Percentiles rank a stretch among this genome's conserved stretches.
Conservation (phyloP, 2,797 vertebrate genomes). For the Sebastes baramenuke region DNA sequence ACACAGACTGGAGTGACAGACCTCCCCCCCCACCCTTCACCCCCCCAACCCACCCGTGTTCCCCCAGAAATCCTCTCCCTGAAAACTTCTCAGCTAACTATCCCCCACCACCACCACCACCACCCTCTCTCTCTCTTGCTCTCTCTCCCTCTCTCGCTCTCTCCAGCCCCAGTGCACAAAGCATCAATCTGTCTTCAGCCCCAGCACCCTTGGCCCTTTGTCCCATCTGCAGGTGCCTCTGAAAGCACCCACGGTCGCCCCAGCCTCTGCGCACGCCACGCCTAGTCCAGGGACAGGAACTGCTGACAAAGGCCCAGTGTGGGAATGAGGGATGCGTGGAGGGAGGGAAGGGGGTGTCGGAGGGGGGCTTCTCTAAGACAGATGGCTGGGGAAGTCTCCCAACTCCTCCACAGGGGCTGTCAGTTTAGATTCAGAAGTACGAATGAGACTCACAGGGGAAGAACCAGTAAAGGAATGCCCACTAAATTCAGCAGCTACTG, state of each 20-base stretch:
- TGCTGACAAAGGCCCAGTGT: conserved; percentile 92
- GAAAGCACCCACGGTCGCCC: conserved; percentile 92
- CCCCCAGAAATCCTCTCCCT: conserved; percentile 77
- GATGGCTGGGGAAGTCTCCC: conserved; percentile 88
- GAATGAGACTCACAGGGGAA: conserved; percentile 66
- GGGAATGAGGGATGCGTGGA: conserved; percentile 88
- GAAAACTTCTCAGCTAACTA: conserved; percentile 83
- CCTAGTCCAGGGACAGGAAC: conserved; percentile 91
- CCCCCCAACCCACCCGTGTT: conserved; percentile 81
- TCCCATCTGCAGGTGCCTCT: conserved; percentile 96
- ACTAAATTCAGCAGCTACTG: conserved; percentile 57
- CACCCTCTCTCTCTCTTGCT: conserved; percentile 73
- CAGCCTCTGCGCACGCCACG: conserved; percentile 87
- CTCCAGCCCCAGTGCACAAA: conserved; percentile 91
- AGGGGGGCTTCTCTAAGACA: conserved; percentile 84
- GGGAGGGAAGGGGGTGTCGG: conserved; percentile 66
- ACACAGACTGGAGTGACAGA: conserved; percentile 87
- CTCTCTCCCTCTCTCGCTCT: conserved; percentile 87
- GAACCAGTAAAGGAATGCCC: conserved; percentile 79
- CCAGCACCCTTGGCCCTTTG: conserved; percentile 95
- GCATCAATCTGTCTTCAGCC: conserved; percentile 98
- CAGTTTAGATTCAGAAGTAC: conserved; percentile 76
- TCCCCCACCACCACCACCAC: conserved; percentile 68
- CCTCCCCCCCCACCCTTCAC: conserved; percentile 39
- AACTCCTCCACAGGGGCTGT: conserved; percentile 82